Conservation (phyloP, 2,888 invertebrate species). For the Tineola bisselliella region DNA sequence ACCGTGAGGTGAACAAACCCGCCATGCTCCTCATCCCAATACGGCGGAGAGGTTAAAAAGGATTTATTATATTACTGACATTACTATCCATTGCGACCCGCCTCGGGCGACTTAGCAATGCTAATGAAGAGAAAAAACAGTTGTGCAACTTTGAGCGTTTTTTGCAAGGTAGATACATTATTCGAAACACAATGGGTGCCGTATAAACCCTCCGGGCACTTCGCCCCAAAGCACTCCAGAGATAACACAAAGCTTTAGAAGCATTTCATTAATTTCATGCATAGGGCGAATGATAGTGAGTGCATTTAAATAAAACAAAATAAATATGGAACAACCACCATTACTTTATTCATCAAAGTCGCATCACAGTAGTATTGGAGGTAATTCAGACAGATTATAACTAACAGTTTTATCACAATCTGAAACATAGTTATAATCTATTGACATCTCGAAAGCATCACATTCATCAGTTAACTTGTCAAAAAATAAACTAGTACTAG, state of each 20-base stretch:
- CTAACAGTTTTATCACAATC: slow-evolving; percentile 41
- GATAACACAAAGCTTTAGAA: background rate
- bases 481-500: slow-evolving; percentile 65
- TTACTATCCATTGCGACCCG: background rate
- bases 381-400: slow-evolving; percentile 38
- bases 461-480: slow-evolving; percentile 50
- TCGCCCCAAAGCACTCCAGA: background rate
- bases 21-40: slow-evolving; percentile 16
- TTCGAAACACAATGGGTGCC: background rate
- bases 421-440: slow-evolving; percentile 45
- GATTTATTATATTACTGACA: slow-evolving; percentile 34
- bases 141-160: background rate
- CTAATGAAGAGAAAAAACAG: slow-evolving; percentile 1
- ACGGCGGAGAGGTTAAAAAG: slow-evolving; percentile 59
- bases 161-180: background rate
- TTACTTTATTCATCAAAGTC: background rate
- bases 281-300: background rate
- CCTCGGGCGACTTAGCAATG: background rate
- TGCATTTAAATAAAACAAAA: background rate
- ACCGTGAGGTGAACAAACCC: slow-evolving; percentile 59
- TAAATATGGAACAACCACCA: background rate
- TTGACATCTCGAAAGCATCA: slow-evolving; percentile 72
- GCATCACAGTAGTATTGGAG: background rate
- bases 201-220: background rate
- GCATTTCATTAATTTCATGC: background rate